Conservation (phyloP, 2,888 invertebrate genomes). For the Beris chalybata region DNA sequence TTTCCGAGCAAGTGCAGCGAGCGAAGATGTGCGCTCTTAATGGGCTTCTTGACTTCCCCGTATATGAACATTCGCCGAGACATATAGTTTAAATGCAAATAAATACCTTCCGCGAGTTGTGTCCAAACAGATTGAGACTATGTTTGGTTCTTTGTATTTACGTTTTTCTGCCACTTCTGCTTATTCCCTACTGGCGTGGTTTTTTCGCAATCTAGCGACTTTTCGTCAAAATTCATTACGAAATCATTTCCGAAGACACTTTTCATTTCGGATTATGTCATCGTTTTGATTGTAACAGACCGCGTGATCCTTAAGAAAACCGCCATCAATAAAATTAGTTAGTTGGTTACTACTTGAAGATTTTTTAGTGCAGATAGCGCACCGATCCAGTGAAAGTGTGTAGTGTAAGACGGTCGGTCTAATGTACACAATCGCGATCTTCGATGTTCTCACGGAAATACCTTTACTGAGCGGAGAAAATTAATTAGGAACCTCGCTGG, state of each 20-base stretch:
- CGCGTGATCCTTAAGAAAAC: too few species aligned
- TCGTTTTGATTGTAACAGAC: too few species aligned
- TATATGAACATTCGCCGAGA: neutral
- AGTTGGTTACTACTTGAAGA: too few species aligned
- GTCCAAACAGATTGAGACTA: neutral
- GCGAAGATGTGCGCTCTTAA: slow-evolving; percentile 7
- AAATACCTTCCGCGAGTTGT: neutral
- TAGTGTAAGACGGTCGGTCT: too few species aligned
- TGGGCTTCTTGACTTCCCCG: slow-evolving; percentile 2
- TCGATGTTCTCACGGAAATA: slow-evolving; percentile 29
- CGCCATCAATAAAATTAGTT: too few species aligned
- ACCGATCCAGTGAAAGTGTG: slow-evolving; percentile 15
- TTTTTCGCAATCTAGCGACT: too few species aligned
- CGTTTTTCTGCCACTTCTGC: neutral
- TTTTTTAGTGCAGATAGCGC: too few species aligned
- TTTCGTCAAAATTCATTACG: too few species aligned
- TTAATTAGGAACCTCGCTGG: slow-evolving; percentile 31
- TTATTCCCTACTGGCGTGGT: neutral
- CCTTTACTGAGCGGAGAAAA: slow-evolving; percentile 30
- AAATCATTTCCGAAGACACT: too few species aligned
- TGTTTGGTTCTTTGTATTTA: neutral
- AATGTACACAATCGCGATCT: too few species aligned
- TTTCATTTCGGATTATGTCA: too few species aligned
- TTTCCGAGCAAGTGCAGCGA: slow-evolving; percentile 1
- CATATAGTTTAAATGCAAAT: slow-evolving; percentile 3